Conservation (phyloP, 2,797 vertebrate species). For the Menidia menidia region DNA sequence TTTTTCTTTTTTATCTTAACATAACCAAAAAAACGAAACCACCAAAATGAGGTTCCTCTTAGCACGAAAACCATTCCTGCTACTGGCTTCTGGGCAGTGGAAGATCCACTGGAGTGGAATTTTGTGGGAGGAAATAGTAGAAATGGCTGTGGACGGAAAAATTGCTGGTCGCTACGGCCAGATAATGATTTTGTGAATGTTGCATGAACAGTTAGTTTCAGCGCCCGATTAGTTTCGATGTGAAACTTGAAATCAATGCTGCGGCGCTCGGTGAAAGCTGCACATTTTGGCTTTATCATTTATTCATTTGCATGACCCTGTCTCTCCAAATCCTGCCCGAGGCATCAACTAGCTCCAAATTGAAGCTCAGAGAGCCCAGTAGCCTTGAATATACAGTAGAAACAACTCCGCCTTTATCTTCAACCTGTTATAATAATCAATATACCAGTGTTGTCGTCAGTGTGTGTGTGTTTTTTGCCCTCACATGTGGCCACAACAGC, state of each 20-base stretch:
- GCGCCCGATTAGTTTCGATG: not conserved
- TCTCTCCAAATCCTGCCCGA: not conserved
- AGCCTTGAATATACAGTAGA: not conserved
- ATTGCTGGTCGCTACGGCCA: not conserved
- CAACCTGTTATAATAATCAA: not conserved
- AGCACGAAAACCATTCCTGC: not conserved
- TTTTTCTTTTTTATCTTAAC: too few relatives aligned
- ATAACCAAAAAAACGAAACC: too few relatives aligned
- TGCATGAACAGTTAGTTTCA: not conserved
- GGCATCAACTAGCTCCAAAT: not conserved
- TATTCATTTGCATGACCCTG: not conserved
- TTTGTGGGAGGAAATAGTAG: too few relatives aligned
- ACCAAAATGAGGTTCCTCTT: not conserved
- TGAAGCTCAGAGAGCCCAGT: not conserved
- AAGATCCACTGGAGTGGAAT: not conserved
- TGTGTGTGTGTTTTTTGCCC: not conserved
- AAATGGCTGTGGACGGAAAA: too few relatives aligned
- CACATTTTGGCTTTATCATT: not conserved
- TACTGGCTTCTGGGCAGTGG: not conserved
- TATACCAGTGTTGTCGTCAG: not conserved
- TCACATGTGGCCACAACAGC: conserved; percentile 23
- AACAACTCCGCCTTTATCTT: not conserved
- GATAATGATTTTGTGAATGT: not conserved
- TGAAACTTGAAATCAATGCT: not conserved
- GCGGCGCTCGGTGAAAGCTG: not conserved